Evolutionary conservation across 2,113 vertebrate species (phyloP), one percentile per base, ranked within the genome.

Genomic region (Dunckerocampus dactyliophorus): DNA sequence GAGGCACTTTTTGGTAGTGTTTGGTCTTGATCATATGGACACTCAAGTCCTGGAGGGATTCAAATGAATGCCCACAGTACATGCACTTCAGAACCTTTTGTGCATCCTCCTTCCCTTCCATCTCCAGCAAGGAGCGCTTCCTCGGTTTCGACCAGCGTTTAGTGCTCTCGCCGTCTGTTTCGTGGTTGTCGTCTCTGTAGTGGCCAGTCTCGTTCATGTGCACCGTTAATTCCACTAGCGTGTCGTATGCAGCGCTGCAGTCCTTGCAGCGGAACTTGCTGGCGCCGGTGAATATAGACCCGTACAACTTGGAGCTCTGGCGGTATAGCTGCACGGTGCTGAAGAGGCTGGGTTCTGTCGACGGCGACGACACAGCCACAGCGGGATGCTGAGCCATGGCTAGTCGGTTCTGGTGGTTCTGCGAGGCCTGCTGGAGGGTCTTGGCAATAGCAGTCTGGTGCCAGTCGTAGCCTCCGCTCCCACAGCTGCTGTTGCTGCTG

Each of bases 1-100:
- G 96, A 96, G 97, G 97, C 95, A 99, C 97, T 98, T 99, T 99
- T 90, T 99, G 97, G 93, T 99, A 99, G 92, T 99, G 97, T 96
- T 99, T 99, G 0, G 97, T 99, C 92, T 98, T 98, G 81, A 99
- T 99, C 97, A 99, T 99, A 50, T 99, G 97, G 72, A 99, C 96
- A 56, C 97, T 99, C 75, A 99, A 82, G 89, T 99, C 97, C 85
- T 99, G 97, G 52, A 99, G 93, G 66, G 96, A 99, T 90, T 99
- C 96, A 75, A 99, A 99, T 28, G 96, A 98, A 89, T 99, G 97
- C 60, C 97, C 97, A 65, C 97, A 99, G 89, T 98, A 99, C 96
- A 99, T 98, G 83, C 96, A 99, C 83, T 98, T 98, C 20, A 99
- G 87, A 58, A 99, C 97, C 83, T 99, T 99, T 88, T 99, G 97